These are phyloP conservation scores for Leptodactylus fuscus DNA, from an alignment of 2,113 vertebrate genomes.

Conservation along the genomic window DNA sequence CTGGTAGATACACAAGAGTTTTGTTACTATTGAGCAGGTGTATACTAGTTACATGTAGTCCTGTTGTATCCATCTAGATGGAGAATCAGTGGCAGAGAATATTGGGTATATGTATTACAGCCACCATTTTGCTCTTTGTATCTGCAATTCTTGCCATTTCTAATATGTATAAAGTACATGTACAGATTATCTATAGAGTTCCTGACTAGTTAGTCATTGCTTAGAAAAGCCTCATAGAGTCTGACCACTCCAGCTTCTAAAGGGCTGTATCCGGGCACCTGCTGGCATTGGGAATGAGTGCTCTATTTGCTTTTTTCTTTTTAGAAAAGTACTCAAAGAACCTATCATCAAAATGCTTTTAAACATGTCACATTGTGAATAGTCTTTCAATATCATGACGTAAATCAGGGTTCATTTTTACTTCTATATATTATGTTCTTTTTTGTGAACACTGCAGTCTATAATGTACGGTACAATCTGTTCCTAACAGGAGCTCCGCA, in stretches of 20 bases:
- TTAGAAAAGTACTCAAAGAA: neutral
- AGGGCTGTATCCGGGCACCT: neutral
- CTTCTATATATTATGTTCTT: neutral
- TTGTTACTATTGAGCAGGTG: too few relatives aligned
- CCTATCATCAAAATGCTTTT: slow-evolving; percentile 17
- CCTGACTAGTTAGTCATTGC: neutral
- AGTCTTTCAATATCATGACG: neutral
- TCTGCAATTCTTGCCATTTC: neutral
- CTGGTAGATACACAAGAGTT: too few relatives aligned
- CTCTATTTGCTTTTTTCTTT: neutral
- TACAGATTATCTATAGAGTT: neutral
- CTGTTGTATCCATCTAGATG: too few relatives aligned
- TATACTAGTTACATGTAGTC: too few relatives aligned
- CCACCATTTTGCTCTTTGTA: too few relatives aligned
- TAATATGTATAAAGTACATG: neutral
- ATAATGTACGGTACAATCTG: neutral
- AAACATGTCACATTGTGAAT: neutral
- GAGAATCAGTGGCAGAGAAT: too few relatives aligned
- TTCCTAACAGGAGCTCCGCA: neutral
- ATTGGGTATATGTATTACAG: too few relatives aligned
- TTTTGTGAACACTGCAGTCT: neutral
- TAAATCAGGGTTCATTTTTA: neutral
- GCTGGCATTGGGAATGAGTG: neutral
- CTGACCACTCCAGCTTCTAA: neutral
- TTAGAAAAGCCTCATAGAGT: neutral